Base-by-base conservation (phyloP, 2,888 invertebrate species). In the Tenthredo mesomela region DNA sequence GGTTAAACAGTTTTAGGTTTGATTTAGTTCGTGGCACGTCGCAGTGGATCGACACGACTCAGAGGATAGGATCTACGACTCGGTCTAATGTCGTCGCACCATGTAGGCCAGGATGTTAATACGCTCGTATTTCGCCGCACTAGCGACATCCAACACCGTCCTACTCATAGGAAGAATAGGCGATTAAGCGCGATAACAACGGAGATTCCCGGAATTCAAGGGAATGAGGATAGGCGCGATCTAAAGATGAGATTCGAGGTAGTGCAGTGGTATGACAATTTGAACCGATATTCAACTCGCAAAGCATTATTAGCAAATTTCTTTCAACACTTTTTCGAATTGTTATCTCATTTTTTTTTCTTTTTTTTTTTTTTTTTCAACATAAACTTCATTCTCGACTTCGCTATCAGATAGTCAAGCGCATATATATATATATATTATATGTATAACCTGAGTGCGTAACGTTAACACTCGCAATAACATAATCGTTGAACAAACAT, bases 51-150 rank as follows among this genome's bases (percentile, higher is more conserved):
- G 82, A 47, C 12, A 40, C 43, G 82, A 70, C 21, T 67, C 67
- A 12, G 73, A 40, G 43, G 29, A 67, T 47, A 70, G 47, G 67
- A 82, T 82, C 67, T 82, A 82, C 67, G 82, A 82, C 67, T 82
- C 61, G 67, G 67, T 70, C 82, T 67, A 65, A 67, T 67, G 82
- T 67, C 80, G 61, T 58, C 82, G 82, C 67, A 50, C 91, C 89
- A 93, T 93, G 92, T 93, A 93, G 93, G 92, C 92, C 92, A 93
- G 93, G 91, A 92, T 91, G 91, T 91, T 91, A 90, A 90, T 89
- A 89, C 89, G 89, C 91, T 93, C 92, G 88, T 91, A 92, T 93
- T 93, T 93, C 93, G 91, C 89, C 89, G 90, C 92, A 91, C 90
- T 89, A 87, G 93, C 91, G 92, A 93, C 90, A 93, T 92, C 91